phyloP scores from a whole-genome alignment of 1,140 invertebrate species.

The Galleria mellonella region DNA sequence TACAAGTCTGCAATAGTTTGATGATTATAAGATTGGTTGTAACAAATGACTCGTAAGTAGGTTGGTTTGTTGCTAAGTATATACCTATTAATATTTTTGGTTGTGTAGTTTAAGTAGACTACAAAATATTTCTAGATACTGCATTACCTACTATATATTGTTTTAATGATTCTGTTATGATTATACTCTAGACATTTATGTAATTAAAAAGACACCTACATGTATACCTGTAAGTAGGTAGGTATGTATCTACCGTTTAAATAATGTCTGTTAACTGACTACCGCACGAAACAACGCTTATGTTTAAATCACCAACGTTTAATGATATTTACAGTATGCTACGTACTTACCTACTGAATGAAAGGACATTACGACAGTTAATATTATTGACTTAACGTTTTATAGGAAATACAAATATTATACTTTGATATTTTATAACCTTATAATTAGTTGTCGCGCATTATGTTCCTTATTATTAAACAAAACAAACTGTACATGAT shows the following conservation, averaged over 20 bases:
- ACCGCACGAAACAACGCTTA: too few species aligned
- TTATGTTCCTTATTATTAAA: conserved; percentile 51
- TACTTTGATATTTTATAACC: conserved; percentile 51
- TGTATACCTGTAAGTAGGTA: too few species aligned
- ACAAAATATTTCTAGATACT: too few species aligned
- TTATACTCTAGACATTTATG: too few species aligned
- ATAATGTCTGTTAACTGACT: too few species aligned
- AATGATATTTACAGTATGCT: neutral
- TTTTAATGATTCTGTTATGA: too few species aligned
- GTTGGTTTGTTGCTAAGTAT: neutral
- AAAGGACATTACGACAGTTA: conserved; percentile 16
- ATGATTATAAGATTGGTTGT: neutral
- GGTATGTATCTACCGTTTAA: too few species aligned
- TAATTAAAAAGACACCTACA: too few species aligned
- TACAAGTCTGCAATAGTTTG: conserved; percentile 5
- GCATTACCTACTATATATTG: too few species aligned
- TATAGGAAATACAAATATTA: conserved; percentile 29
- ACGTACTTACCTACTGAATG: neutral
- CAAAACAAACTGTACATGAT: conserved; percentile 33
- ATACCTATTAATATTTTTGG: neutral
- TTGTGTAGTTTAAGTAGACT: too few species aligned
- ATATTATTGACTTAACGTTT: conserved; percentile 5
- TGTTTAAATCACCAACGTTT: too few species aligned
- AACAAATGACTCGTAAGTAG: neutral
- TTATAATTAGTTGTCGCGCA: conserved; percentile 33